Base-by-base conservation (phyloP, 1,140 invertebrate genomes). In the Homarus americanus region DNA sequence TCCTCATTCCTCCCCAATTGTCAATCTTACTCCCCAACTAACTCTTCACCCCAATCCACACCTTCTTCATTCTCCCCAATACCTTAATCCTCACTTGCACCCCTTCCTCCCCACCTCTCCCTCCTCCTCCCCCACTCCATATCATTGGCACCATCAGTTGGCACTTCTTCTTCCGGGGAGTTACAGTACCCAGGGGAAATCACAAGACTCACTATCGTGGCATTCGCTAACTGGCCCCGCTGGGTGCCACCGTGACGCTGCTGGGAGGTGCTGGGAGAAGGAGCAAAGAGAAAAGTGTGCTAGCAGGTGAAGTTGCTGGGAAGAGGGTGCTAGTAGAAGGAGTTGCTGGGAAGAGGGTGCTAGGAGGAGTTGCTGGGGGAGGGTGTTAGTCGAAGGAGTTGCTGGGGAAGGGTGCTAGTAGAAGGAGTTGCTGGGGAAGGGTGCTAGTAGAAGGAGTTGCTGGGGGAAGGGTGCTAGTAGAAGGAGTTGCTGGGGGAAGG, bases 111-210 rank as follows among this genome's bases (percentile, higher is more conserved):
- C 28, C 15, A 12, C 53, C 38, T n/a, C n/a, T n/a, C 49, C 28
- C 15, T 49, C 34, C 3, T 10, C 58, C 0, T 76, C 20, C 34
- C 75, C 44, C 53, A 9, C 12, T 79, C 86, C 87, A 82, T 90
- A 90, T 90, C 87, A 90, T 90, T 90, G 87, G 87, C 87, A 90
- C 87, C 87, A 90, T 90, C 87, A 90, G 87, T 83, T 82, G 69
- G 66, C 87, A 83, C 87, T 90, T 90, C 80, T 90, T 83, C 87
- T 83, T 76, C 87, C 69, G 44, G 69, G 44, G 69, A 44, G 87
- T 90, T 90, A 90, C 69, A 36, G 87, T 41, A 49, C 87, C 87
- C 87, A 32, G 75, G 87, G 87, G 87, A 90, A 90, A 90, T 90
- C 87, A 90, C 80, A 84, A 76, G 87, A 69, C 53, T 34, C 84